Percentiles rank a stretch among this genome's conserved stretches.
Evolutionary conservation across 1,140 invertebrate species (phyloP).

Genomic region (Magallana angulata): DNA sequence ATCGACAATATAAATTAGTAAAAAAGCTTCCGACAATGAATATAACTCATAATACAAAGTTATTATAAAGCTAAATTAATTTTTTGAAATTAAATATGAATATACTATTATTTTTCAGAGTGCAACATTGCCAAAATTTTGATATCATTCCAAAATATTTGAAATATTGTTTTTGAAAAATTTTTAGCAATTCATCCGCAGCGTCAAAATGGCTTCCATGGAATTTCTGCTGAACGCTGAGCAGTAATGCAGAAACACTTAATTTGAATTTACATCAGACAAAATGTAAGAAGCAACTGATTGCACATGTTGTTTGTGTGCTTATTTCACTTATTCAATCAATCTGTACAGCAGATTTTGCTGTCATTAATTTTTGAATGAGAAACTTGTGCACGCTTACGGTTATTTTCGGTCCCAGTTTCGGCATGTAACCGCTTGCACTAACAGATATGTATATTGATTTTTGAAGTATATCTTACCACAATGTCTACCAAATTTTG

Average conservation of each 20-base stretch:
- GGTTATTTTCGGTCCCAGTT: background rate
- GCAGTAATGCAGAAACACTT: slow-evolving; percentile 22
- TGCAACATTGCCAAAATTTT: background rate
- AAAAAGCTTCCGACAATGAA: slow-evolving; percentile 2
- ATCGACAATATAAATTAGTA: background rate
- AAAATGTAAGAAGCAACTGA: background rate
- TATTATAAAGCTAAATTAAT: too few relatives aligned
- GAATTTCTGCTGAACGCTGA: slow-evolving; percentile 50
- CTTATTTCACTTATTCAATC: slow-evolving; percentile 3
- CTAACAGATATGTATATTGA: background rate
- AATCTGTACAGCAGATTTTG: slow-evolving; percentile 3
- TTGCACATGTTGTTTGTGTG: background rate
- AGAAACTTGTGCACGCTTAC: too few relatives aligned
- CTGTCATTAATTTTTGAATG: background rate
- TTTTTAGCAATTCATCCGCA: slow-evolving; percentile 56
- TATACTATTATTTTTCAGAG: too few relatives aligned
- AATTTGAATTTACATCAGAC: background rate
- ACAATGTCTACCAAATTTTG: too few relatives aligned
- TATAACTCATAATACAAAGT: background rate
- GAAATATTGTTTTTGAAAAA: background rate
- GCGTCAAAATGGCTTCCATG: slow-evolving; percentile 68
- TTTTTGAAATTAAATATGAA: too few relatives aligned
- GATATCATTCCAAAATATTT: background rate
- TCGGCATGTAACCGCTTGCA: slow-evolving; percentile 11
- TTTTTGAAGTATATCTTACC: too few relatives aligned